Conservation (phyloP, 2,888 invertebrate genomes). For the Acrobasis repandana region DNA sequence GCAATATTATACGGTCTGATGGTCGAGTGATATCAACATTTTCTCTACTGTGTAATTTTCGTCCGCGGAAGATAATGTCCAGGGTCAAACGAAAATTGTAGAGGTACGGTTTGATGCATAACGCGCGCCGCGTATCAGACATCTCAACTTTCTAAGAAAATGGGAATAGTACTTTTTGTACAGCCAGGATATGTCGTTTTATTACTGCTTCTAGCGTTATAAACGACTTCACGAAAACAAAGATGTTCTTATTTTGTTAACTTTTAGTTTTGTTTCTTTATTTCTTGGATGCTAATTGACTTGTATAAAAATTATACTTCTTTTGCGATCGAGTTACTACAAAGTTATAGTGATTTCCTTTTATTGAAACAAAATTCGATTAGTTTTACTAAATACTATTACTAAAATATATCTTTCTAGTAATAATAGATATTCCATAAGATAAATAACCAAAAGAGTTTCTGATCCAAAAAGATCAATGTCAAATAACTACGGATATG, state of each 20-base stretch:
- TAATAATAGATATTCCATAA: background rate
- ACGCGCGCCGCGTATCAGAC: conserved; percentile 62
- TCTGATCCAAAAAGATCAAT: background rate
- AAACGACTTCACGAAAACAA: background rate
- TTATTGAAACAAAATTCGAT: too few relatives aligned
- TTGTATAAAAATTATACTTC: too few relatives aligned
- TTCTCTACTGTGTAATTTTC: conserved; percentile 73
- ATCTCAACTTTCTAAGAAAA: conserved; percentile 69
- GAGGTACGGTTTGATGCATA: conserved; percentile 58
- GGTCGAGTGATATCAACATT: conserved; percentile 71
- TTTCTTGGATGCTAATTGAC: background rate
- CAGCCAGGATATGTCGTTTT: conserved; percentile 44
- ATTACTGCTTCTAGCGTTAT: conserved; percentile 30
- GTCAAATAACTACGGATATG: background rate
- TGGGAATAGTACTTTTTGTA: conserved; percentile 43
- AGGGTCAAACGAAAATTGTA: conserved; percentile 75
- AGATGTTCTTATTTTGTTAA: background rate
- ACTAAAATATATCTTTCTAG: background rate
- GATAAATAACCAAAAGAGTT: too few relatives aligned
- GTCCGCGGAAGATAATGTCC: conserved; percentile 63
- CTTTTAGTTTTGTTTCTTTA: background rate
- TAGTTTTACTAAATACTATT: too few relatives aligned
- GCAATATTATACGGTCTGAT: conserved; percentile 79
- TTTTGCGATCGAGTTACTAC: too few relatives aligned
- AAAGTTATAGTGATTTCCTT: too few relatives aligned